phyloP scores from a whole-genome alignment of 2,888 invertebrate genomes.

The Drosophila peninsularis region DNA sequence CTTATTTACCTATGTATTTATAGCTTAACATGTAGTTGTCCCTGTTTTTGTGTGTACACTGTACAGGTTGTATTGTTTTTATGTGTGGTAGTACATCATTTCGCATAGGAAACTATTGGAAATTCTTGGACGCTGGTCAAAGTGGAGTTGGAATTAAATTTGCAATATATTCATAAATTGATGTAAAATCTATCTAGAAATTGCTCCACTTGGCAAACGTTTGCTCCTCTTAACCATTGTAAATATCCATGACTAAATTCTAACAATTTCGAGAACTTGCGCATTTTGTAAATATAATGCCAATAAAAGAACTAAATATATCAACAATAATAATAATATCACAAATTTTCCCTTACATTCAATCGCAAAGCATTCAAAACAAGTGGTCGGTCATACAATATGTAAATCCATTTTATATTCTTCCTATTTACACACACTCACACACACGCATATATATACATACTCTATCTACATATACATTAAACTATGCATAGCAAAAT shows the following conservation, averaged over 20 bases:
- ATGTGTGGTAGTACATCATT: constrained; percentile 11
- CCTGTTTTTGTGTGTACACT: constrained; percentile 30
- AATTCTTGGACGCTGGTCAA: constrained; percentile 18
- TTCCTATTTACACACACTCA: constrained; percentile 15
- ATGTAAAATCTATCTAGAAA: not conserved
- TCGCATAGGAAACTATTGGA: constrained; percentile 7
- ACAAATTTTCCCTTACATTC: constrained; percentile 33
- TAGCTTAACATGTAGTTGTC: constrained; percentile 51
- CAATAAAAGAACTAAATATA: constrained; percentile 27
- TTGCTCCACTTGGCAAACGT: constrained; percentile 48
- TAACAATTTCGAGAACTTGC: constrained; percentile 36
- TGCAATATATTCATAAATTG: not conserved
- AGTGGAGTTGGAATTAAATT: constrained; percentile 20
- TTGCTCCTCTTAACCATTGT: constrained; percentile 20
- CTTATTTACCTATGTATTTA: constrained; percentile 30
- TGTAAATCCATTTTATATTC: constrained; percentile 18
- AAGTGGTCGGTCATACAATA: constrained; percentile 60
- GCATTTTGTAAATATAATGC: constrained; percentile 56
- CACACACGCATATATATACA: constrained; percentile 1
- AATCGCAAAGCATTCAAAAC: constrained; percentile 34
- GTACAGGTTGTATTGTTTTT: constrained; percentile 15
- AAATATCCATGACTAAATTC: constrained; percentile 33
- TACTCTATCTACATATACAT: constrained; percentile 35
- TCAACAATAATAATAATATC: constrained; percentile 26
- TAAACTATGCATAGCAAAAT: constrained; percentile 51